Conservation (phyloP, 2,888 invertebrate genomes). For the Cataglyphis albicans region DNA sequence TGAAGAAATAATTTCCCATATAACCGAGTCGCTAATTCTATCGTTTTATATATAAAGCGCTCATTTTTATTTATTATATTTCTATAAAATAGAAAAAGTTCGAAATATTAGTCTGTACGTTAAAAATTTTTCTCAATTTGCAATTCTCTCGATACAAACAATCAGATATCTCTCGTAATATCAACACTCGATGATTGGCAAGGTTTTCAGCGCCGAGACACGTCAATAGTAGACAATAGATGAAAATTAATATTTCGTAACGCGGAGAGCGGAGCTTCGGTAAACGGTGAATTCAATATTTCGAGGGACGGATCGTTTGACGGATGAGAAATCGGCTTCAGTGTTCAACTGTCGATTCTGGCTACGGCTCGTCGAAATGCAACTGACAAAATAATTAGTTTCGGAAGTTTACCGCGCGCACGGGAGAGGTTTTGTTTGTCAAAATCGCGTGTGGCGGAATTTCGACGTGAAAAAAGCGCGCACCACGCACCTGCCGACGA, state of each 20-base stretch:
- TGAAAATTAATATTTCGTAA: constrained; percentile 67
- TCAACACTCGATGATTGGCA: constrained; percentile 57
- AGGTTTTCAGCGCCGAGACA: constrained; percentile 45
- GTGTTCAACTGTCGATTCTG: constrained; percentile 72
- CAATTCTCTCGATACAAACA: constrained; percentile 44
- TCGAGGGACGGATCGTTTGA: constrained; percentile 71
- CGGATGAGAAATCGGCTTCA: constrained; percentile 62
- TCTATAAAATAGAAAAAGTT: constrained; percentile 9
- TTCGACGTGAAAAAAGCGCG: constrained; percentile 60
- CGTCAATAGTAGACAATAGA: constrained; percentile 48
- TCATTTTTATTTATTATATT: background rate
- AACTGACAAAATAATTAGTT: constrained; percentile 75
- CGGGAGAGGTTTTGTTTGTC: constrained; percentile 54
- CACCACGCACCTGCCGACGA: constrained; percentile 64
- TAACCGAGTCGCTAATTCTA: background rate
- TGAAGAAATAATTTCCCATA: background rate
- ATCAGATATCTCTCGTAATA: constrained; percentile 25
- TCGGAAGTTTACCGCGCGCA: constrained; percentile 49
- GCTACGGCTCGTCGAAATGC: constrained; percentile 66
- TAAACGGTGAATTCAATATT: constrained; percentile 72
- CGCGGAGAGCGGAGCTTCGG: constrained; percentile 55
- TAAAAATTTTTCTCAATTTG: constrained; percentile 23
- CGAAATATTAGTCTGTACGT: background rate
- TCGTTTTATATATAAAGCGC: background rate
- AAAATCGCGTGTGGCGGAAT: constrained; percentile 57